Conservation (phyloP, 1,140 invertebrate species). For the Vanessa tameamea region DNA sequence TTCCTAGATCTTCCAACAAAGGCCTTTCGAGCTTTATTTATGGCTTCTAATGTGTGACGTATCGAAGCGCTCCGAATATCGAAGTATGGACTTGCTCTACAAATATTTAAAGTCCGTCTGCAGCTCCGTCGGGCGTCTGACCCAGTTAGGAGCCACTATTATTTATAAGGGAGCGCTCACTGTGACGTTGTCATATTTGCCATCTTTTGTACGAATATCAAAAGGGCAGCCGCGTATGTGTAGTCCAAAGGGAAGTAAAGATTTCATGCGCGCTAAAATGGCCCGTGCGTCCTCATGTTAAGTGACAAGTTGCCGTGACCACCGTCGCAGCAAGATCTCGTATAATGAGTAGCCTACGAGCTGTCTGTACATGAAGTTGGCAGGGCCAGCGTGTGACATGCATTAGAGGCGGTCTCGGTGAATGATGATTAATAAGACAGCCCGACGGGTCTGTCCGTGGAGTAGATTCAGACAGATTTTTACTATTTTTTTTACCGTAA, state of each 20-base stretch:
- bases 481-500: too few species aligned
- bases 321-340: not conserved
- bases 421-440: conserved; percentile 12
- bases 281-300: not conserved
- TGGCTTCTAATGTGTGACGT: conserved; percentile 3
- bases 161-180: conserved; percentile 14
- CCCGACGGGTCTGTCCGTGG: not conserved
- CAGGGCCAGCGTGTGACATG: conserved; percentile 9
- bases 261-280: not conserved
- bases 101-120: not conserved
- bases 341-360: conserved; percentile 17
- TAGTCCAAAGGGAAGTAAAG: conserved; percentile 3
- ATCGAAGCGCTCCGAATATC: not conserved
- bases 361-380: not conserved
- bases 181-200: conserved; percentile 27
- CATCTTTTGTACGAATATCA: conserved; percentile 25
- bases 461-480: not conserved
- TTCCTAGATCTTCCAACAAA: conserved; percentile 7
- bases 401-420: conserved; percentile 7
- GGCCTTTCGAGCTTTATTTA: conserved; percentile 10
- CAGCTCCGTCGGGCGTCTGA: not conserved
- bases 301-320: not conserved
- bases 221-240: conserved; percentile 20
- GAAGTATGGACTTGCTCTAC: not conserved
- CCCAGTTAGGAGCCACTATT: conserved; percentile 13